Base-by-base conservation (phyloP, 2,113 vertebrate genomes). In the Microcebus ravelobensis region DNA sequence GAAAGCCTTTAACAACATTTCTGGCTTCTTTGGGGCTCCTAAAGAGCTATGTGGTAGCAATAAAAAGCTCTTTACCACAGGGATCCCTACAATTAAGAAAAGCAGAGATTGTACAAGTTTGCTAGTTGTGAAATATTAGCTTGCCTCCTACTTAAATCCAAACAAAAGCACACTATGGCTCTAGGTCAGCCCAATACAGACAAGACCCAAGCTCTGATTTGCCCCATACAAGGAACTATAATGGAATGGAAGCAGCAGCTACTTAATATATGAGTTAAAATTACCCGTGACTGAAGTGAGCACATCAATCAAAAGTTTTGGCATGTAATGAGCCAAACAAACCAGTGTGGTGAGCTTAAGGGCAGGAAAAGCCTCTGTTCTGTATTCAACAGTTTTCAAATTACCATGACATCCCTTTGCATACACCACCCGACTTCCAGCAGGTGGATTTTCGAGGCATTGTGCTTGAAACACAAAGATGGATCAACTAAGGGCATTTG, bases 231-330 rank as follows among this genome's bases (percentile, higher is more conserved):
- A 99, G 97, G 99, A 98, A 96, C 98, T 98, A 99, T 99, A 99
- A 99, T 98, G 98, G 99, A 99, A 97, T 97, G 97, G 98, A 98
- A 98, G 98, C 98, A 98, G 98, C 97, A 98, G 98, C 98, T 99
- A 98, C 98, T 99, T 99, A 99, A 99, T 99, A 99, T 99, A 99
- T 98, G 98, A 99, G 98, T 98, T 98, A 99, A 99, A 99, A 99
- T 99, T 99, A 99, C 99, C 99, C 99, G 98, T 99, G 99, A 99
- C 99, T 99, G 98, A 98, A 99, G 98, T 98, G 98, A 99, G 98
- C 98, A 99, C 99, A 99, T 99, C 99, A 99, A 99, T 99, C 99
- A 99, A 98, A 98, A 98, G 97, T 98, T 98, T 98, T 99, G 99
- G 98, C 99, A 98, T 98, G 98, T 99, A 99, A 98, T 98, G 98